phyloP scores from a whole-genome alignment of 2,113 vertebrate genomes.

The Salvator merianae region DNA sequence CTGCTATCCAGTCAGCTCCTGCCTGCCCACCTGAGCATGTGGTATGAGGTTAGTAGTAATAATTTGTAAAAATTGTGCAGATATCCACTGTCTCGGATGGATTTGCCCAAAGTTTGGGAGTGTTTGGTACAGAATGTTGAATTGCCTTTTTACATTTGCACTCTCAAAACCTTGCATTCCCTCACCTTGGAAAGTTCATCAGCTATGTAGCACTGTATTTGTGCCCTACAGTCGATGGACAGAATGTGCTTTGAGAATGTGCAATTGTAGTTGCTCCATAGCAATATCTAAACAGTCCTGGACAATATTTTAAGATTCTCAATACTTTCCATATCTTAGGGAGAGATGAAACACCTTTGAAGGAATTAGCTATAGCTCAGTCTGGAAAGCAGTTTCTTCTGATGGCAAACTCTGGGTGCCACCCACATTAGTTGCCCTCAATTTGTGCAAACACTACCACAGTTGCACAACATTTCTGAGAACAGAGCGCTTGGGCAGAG shows the following conservation, averaged over 20 bases:
- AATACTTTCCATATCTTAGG: conserved; percentile 1
- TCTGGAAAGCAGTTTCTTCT: no score
- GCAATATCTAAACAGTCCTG: not conserved
- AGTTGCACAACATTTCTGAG: no score
- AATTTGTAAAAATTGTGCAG: not conserved
- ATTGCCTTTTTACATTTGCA: not conserved
- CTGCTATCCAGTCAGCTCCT: no score
- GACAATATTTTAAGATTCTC: not conserved
- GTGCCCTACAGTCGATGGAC: not conserved
- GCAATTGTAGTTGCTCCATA: not conserved
- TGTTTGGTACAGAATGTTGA: not conserved
- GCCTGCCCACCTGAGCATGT: no score
- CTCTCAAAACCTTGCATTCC: not conserved
- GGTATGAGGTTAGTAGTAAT: no score
- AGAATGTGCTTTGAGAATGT: not conserved
- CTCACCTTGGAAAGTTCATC: not conserved
- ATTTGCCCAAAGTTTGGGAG: not conserved
- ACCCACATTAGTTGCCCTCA: not conserved
- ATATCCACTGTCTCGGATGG: not conserved
- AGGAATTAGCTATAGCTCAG: no score
- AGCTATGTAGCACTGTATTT: not conserved
- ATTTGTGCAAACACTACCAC: conserved; percentile 36
- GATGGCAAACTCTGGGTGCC: no score
- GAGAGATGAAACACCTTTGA: not conserved
- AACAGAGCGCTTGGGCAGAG: no score